Base-by-base conservation (phyloP, 2,888 invertebrate genomes). In the Adineta ricciae region DNA sequence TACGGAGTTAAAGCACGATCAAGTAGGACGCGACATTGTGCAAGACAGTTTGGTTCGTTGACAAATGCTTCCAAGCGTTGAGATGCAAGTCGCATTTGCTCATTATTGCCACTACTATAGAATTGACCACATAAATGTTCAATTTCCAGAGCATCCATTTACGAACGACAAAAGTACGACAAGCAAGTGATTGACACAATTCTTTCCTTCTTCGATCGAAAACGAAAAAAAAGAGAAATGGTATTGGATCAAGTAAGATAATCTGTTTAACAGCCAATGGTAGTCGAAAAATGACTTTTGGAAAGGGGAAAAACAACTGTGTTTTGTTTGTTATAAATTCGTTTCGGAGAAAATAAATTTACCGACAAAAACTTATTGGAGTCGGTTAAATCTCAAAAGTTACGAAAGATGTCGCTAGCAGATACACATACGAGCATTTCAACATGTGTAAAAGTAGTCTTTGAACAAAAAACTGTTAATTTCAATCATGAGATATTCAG, bases 51-150 rank as follows among this genome's bases (percentile, higher is more conserved):
- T 0, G 95, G 94, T 8, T 95, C 94, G 87, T 91, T 91, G 91
- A 95, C 93, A 91, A 99, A 97, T 85, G 94, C 94, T 9, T 96
- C 95, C 38, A 99, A 93, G 0, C 96, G 94, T 90, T 97, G 96
- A 91, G 99, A 98, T 0, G 98, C 98, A 90, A 95, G 95, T 49
- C 94, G 94, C 86, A 97, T 93, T 87, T 95, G 92, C 54, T 92
- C 92, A 3, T 94, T 93, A 41, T 73, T 78, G 91, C 97, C 96
- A 89, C 95, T 94, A 41, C 96, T 95, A 91, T 98, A 99, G 88
- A 99, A 93, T 92, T 97, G 96, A 91, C 96, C 97, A 92, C 98
- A 98, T 88, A 98, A 93, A 90, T 95, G 92, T 92, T 99, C 98
- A 91, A 99, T 92, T 88, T 90, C 90, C n/a, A 41, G 38, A 1